phyloP scores from a whole-genome alignment of 2,797 vertebrate genomes.

The Coilia nasus region DNA sequence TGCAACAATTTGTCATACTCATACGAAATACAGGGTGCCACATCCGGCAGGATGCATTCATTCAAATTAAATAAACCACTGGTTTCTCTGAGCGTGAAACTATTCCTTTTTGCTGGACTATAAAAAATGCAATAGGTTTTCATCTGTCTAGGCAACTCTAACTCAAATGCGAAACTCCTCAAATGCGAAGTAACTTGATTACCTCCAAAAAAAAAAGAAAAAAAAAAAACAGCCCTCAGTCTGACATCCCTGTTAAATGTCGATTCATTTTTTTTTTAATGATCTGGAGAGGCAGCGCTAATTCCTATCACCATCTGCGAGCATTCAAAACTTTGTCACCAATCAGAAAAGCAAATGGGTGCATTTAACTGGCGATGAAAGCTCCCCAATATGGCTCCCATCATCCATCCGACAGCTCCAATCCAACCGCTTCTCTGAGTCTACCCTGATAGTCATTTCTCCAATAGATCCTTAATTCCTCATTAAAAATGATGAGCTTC shows the following conservation, averaged over 20 bases:
- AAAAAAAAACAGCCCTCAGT: slow-evolving; percentile 50
- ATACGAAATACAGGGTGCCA: slow-evolving; percentile 65
- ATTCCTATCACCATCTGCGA: slow-evolving; percentile 48
- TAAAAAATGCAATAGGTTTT: slow-evolving; percentile 50
- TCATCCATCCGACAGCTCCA: slow-evolving; percentile 52
- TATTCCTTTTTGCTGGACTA: slow-evolving; percentile 40
- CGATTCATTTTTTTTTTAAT: slow-evolving; percentile 44
- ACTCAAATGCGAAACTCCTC: slow-evolving; percentile 37
- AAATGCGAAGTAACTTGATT: slow-evolving; percentile 55
- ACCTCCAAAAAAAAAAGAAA: slow-evolving; percentile 40
- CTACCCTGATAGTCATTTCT: slow-evolving; percentile 69
- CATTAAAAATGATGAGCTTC: slow-evolving; percentile 85
- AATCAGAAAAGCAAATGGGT: slow-evolving; percentile 19
- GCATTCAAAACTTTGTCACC: slow-evolving; percentile 28
- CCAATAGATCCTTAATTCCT: slow-evolving; percentile 75
- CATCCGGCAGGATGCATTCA: slow-evolving; percentile 54
- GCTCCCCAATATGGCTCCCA: slow-evolving; percentile 18
- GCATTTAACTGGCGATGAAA: slow-evolving; percentile 21
- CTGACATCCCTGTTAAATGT: slow-evolving; percentile 49
- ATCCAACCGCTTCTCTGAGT: slow-evolving; percentile 59
- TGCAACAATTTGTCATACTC: slow-evolving; percentile 74
- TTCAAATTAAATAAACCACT: slow-evolving; percentile 58
- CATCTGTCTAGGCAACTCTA: slow-evolving; percentile 53
- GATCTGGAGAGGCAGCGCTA: slow-evolving; percentile 50
- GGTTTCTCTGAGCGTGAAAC: slow-evolving; percentile 50